These are phyloP conservation scores for Geotrupes spiniger DNA, from an alignment of 2,888 invertebrate species.

Conservation along the genomic window DNA sequence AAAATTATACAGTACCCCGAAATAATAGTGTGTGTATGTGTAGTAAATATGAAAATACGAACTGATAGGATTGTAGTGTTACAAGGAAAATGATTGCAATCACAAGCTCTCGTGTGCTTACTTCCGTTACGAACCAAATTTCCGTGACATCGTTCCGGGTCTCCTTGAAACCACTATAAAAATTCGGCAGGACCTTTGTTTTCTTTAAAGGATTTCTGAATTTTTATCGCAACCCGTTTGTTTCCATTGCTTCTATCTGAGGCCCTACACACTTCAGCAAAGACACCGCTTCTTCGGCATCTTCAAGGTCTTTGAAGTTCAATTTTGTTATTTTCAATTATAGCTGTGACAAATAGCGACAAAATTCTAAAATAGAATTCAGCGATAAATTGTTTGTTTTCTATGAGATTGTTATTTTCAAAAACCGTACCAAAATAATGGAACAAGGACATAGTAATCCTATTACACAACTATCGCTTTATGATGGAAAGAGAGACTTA, in stretches of 20 bases:
- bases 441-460: no score
- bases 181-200: constrained; percentile 70
- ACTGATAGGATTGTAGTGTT: no score
- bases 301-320: constrained; percentile 57
- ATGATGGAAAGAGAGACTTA: constrained; percentile 8
- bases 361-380: no score
- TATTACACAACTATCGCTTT: no score
- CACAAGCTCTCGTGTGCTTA: constrained; percentile 54
- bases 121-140: constrained; percentile 91
- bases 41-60: no score
- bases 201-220: constrained; percentile 68
- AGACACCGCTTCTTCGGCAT: constrained; percentile 73
- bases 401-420: no score
- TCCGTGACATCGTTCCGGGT: constrained; percentile 63
- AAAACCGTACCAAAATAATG: no score
- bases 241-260: constrained; percentile 67
- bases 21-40: no score
- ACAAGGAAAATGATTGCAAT: no score
- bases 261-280: constrained; percentile 73
- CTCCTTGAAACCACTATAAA: constrained; percentile 80
- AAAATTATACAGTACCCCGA: no score
- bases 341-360: no score
- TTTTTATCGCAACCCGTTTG: constrained; percentile 78
- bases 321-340: constrained; percentile 25
- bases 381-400: no score